Evolutionary conservation across 2,888 invertebrate genomes (phyloP).

Genomic region (Limnephilus lunatus): DNA sequence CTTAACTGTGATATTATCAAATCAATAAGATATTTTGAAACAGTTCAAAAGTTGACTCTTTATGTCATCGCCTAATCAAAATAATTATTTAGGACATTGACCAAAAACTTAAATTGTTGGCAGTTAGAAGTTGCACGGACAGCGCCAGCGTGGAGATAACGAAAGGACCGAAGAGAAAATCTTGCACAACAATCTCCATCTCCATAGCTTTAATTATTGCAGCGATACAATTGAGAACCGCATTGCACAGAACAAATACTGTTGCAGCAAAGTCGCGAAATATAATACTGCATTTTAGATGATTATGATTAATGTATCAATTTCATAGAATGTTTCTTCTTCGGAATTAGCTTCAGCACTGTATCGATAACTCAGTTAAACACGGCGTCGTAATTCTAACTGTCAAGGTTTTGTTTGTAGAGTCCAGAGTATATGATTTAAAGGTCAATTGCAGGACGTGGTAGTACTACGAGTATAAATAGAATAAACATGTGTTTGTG

Average conservation of each 20-base stretch:
- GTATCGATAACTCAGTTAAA: not conserved
- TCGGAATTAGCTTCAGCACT: not conserved
- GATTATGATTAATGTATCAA: not conserved
- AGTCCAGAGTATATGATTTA: not conserved
- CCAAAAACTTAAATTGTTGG: not conserved
- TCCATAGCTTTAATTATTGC: not conserved
- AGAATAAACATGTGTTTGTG: not conserved
- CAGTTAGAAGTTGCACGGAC: not conserved
- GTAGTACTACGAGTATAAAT: constrained; percentile 13
- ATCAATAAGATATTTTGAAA: not conserved
- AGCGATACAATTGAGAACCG: not conserved
- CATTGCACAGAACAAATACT: not conserved
- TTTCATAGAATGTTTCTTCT: not conserved
- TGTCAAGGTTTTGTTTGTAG: not conserved
- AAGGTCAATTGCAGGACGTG: constrained; percentile 20
- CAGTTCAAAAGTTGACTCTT: not conserved
- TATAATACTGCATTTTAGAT: not conserved
- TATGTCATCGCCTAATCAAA: not conserved
- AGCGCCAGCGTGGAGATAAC: not conserved
- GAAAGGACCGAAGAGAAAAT: not conserved
- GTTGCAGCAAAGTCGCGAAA: too few species aligned
- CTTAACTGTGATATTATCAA: not conserved
- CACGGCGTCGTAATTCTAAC: not conserved
- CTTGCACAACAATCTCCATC: not conserved
- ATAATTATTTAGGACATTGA: not conserved